Evolutionary conservation across 2,888 invertebrate species (phyloP), one percentile per base, ranked within the genome.

Genomic region (Apamea epomidion): DNA sequence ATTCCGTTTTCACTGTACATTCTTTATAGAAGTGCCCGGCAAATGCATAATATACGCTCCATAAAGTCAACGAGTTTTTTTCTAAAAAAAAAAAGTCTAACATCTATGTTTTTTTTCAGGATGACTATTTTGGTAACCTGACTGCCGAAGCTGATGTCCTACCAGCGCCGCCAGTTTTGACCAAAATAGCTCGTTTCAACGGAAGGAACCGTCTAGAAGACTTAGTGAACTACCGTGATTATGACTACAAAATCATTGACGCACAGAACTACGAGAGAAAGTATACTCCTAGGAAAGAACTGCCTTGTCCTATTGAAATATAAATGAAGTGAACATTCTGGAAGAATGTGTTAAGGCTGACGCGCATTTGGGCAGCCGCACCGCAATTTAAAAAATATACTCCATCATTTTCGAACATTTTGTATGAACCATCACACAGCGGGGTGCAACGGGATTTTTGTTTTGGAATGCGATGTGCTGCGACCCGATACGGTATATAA

Each of bases 161-260:
- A 0, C 92, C 94, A 1, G 92, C 93, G 0, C 94, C 95, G 0
- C 94, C 94, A 16, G 96, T 97, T 0, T 87, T 95, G 12, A 93
- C 93, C 0, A 93, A 90, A 6, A 96, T 97, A 45, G 92, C 96
- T 58, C 94, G 95, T 76, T 96, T 95, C 86, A 97, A 97, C 86
- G 94, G 92, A 1, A 91, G 88, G 74, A 95, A 95, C 86, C 93
- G 97, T 29, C 77, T 96, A 3, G 96, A 96, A 51, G 96, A 97
- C 80, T 87, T 96, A 7, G 87, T 96, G 0, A 95, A 96, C 88
- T 97, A 96, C 82, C 92, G 97, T 29, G 96, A 97, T 69, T 97
- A 94, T 64, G 95, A 96, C 65, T 96, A 93, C 80, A 92, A 93
- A 37, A 85, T 97, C 2, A 83, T 94, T 16, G 95, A 96, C 51